Conservation (phyloP, 2,797 vertebrate species). For the Margarornis squamiger region DNA sequence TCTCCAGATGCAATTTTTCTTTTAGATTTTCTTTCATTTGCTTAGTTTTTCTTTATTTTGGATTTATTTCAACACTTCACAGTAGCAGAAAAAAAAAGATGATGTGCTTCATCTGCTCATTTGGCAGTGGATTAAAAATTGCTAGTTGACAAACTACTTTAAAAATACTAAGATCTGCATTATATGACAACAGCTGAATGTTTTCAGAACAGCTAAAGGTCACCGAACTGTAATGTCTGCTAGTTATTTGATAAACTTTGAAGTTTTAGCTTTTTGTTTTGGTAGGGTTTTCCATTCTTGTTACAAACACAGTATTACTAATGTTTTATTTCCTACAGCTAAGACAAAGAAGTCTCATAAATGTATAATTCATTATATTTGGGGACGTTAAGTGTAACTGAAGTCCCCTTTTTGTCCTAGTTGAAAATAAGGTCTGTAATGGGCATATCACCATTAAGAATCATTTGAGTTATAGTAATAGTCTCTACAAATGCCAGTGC, state of each 20-base stretch:
- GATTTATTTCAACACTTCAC: constrained; percentile 86
- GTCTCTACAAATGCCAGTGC: not conserved
- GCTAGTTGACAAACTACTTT: constrained; percentile 71
- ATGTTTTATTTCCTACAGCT: constrained; percentile 27
- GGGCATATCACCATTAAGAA: not conserved
- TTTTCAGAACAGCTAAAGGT: constrained; percentile 74
- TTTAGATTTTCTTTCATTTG: constrained; percentile 78
- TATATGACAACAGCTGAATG: constrained; percentile 76
- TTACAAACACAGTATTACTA: constrained; percentile 31
- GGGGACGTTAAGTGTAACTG: not conserved
- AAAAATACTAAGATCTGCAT: constrained; percentile 69
- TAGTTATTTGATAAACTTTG: constrained; percentile 78
- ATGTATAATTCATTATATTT: not conserved
- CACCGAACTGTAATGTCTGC: constrained; percentile 62
- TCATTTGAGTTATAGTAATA: not conserved
- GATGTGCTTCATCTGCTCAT: constrained; percentile 86
- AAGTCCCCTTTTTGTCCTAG: not conserved
- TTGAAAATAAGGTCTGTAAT: not conserved
- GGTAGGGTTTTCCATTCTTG: constrained; percentile 54
- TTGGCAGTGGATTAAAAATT: constrained; percentile 79
- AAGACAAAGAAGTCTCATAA: constrained; percentile 19
- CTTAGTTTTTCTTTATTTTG: constrained; percentile 87
- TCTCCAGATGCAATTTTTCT: constrained; percentile 91
- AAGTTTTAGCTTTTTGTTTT: constrained; percentile 71
- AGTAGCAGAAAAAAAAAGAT: constrained; percentile 81